Evolutionary conservation across 1,140 invertebrate genomes (phyloP).

Genomic region (Scylla paramamosain): DNA sequence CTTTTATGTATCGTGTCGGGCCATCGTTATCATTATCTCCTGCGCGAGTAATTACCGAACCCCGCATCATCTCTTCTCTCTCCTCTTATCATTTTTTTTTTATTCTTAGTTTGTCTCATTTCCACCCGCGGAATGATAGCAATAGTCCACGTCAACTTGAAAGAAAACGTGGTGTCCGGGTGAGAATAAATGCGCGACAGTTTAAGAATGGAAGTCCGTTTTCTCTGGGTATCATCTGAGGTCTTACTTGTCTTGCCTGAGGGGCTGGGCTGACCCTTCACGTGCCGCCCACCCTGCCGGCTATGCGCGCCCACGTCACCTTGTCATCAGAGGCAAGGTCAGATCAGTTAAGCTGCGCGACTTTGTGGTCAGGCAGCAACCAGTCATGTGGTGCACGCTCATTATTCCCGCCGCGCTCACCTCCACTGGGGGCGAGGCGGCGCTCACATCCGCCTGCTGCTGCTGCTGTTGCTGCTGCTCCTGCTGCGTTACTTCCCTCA

Average conservation of each 20-base stretch:
- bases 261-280: neutral
- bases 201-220: neutral
- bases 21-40: neutral
- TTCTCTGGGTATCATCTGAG: neutral
- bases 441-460: neutral
- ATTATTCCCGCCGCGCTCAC: neutral
- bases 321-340: neutral
- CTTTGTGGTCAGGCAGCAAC: neutral
- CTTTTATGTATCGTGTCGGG: constrained; percentile 11
- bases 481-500: neutral
- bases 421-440: neutral
- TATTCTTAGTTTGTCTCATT: neutral
- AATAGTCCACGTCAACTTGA: neutral
- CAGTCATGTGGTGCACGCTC: neutral
- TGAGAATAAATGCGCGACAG: neutral
- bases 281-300: too few species aligned
- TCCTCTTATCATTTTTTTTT: neutral
- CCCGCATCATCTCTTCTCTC: neutral
- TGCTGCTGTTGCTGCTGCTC: too few species aligned
- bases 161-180: neutral
- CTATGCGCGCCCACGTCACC: neutral
- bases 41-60: neutral
- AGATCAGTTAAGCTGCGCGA: neutral
- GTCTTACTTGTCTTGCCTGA: neutral
- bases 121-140: neutral